Percentiles rank a stretch among this genome's conserved stretches.
phyloP scores from a whole-genome alignment of 2,888 invertebrate genomes.

The Lasiommata megera region DNA sequence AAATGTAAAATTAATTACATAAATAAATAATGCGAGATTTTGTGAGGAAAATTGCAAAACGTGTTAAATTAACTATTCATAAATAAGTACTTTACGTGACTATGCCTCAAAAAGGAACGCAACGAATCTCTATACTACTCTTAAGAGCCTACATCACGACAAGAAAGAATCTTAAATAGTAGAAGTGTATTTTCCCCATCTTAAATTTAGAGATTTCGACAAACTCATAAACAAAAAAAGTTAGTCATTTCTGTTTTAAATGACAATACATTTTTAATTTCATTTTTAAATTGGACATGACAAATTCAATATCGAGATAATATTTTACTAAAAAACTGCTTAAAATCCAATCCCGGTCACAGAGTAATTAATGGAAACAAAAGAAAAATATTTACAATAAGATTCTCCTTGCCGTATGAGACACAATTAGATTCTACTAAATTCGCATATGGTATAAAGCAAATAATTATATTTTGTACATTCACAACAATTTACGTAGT shows the following conservation, averaged over 20 bases:
- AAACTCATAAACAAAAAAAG: no score
- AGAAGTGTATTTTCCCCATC: no score
- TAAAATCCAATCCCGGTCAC: no score
- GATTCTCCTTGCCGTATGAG: background rate
- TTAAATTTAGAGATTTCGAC: no score
- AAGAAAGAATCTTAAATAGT: background rate
- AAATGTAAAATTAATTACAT: conserved; percentile 34
- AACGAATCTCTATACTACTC: conserved; percentile 17
- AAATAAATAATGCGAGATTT: conserved; percentile 13
- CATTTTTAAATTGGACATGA: no score
- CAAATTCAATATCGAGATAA: no score
- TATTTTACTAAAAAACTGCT: no score
- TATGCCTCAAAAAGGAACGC: conserved; percentile 25
- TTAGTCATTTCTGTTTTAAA: no score
- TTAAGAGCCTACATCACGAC: background rate
- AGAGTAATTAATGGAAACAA: no score
- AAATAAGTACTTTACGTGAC: conserved; percentile 30
- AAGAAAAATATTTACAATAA: no score
- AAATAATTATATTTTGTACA: conserved; percentile 11
- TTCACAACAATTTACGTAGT: conserved; percentile 18
- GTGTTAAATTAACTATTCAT: conserved; percentile 24
- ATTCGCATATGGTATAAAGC: background rate
- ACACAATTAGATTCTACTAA: background rate
- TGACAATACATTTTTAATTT: no score
- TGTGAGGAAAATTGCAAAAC: background rate